Conservation (phyloP, 2,113 vertebrate genomes). For the Lagopus muta region DNA sequence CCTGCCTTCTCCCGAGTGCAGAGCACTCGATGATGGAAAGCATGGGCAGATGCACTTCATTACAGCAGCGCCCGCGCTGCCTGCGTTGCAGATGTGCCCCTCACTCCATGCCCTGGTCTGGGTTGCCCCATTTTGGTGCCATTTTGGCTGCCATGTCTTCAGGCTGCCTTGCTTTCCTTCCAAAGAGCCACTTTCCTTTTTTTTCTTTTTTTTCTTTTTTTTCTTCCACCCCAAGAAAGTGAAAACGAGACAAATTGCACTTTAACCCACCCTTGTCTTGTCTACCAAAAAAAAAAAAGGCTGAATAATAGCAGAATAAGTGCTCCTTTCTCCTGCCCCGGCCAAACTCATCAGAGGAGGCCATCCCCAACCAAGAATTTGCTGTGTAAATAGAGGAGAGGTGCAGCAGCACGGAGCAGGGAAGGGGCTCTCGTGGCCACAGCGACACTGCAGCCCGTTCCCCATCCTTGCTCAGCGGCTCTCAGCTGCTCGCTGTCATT, state of each 20-base stretch:
- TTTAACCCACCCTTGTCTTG: constrained; percentile 23
- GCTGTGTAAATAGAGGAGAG: neutral
- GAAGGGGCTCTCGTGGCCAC: neutral
- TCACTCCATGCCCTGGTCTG: fast-evolving
- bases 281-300: neutral
- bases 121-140: neutral
- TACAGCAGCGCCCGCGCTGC: fast-evolving
- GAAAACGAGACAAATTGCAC: constrained; percentile 1
- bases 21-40: fast-evolving
- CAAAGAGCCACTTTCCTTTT: neutral
- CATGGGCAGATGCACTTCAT: fast-evolving
- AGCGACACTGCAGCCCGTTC: neutral
- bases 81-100: fast-evolving
- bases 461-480: neutral
- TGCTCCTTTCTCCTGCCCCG: neutral
- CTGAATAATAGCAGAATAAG: neutral
- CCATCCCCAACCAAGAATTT: neutral
- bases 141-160: neutral
- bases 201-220: no score
- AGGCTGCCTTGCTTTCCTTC: neutral
- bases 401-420: neutral
- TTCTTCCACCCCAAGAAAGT: neutral
- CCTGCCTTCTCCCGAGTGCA: neutral
- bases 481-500: neutral
- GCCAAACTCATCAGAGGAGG: neutral